These are phyloP conservation scores for Orthosia gothica DNA, from an alignment of 2,888 invertebrate species.

Conservation along the genomic window DNA sequence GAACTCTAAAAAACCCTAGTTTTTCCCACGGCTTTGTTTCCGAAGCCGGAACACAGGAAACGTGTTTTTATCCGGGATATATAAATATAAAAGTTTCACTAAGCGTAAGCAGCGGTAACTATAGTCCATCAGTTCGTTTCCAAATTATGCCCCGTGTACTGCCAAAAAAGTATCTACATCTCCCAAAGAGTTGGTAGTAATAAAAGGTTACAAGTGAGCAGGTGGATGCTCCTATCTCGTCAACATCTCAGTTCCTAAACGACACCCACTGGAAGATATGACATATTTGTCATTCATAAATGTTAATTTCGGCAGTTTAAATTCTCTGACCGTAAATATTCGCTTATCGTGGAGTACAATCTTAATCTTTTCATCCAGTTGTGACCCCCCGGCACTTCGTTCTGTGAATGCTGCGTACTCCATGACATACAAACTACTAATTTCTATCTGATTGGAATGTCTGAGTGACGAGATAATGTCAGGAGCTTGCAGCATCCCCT, in stretches of 20 bases:
- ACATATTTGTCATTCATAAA: conserved; percentile 64
- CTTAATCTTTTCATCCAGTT: conserved; percentile 52
- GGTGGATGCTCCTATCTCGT: conserved; percentile 51
- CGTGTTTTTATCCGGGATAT: background rate
- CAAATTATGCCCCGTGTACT: background rate
- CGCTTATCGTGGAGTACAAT: conserved; percentile 55
- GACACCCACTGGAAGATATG: conserved; percentile 60
- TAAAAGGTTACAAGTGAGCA: conserved; percentile 30
- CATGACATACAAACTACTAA: conserved; percentile 29
- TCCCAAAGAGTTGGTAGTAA: conserved; percentile 3
- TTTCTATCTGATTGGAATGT: conserved; percentile 47
- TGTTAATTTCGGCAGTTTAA: conserved; percentile 62
- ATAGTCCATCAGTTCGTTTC: background rate
- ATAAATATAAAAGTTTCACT: background rate
- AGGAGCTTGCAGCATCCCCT: background rate
- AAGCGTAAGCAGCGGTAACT: background rate
- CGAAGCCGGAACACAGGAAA: background rate
- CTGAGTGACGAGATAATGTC: conserved; percentile 10
- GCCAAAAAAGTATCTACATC: background rate
- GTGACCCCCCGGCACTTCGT: conserved; percentile 62
- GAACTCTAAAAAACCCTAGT: background rate
- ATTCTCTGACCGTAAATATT: conserved; percentile 58
- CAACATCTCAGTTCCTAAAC: conserved; percentile 54
- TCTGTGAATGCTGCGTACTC: conserved; percentile 37
- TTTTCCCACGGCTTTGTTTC: background rate